phyloP scores from a whole-genome alignment of 2,888 invertebrate species.

The Amiota minor region DNA sequence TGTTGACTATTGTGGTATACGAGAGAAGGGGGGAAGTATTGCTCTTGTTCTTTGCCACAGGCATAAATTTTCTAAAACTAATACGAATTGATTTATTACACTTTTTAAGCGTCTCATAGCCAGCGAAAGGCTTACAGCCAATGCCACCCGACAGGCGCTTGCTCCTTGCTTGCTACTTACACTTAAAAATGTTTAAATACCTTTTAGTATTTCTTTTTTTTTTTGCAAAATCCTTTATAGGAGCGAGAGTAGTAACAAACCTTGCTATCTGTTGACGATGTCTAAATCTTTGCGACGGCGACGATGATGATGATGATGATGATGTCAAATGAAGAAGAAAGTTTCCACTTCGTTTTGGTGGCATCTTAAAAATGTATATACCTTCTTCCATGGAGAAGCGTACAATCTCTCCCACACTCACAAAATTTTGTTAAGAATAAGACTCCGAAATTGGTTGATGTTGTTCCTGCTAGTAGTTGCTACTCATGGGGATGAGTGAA shows the following conservation, averaged over 20 bases:
- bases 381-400: too few species aligned
- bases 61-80: conserved; percentile 73
- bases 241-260: background rate
- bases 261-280: conserved; percentile 57
- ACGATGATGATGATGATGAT: conserved; percentile 36
- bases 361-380: conserved; percentile 58
- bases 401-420: background rate
- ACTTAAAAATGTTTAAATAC: conserved; percentile 59
- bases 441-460: too few species aligned
- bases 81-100: conserved; percentile 73
- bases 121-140: conserved; percentile 56
- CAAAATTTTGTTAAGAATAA: too few species aligned
- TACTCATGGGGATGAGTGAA: background rate
- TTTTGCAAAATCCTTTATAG: conserved; percentile 46
- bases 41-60: conserved; percentile 60
- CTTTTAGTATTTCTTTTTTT: conserved; percentile 37
- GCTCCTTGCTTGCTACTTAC: conserved; percentile 37
- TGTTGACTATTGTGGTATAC: too few species aligned
- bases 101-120: conserved; percentile 47
- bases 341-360: conserved; percentile 46
- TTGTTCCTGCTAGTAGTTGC: background rate
- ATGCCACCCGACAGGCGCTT: background rate
- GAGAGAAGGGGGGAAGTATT: too few species aligned
- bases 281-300: conserved; percentile 59
- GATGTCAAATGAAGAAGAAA: conserved; percentile 38